Evolutionary conservation across 2,888 invertebrate species (phyloP), one percentile per base, ranked within the genome.

Genomic region (Pollenia labialis): DNA sequence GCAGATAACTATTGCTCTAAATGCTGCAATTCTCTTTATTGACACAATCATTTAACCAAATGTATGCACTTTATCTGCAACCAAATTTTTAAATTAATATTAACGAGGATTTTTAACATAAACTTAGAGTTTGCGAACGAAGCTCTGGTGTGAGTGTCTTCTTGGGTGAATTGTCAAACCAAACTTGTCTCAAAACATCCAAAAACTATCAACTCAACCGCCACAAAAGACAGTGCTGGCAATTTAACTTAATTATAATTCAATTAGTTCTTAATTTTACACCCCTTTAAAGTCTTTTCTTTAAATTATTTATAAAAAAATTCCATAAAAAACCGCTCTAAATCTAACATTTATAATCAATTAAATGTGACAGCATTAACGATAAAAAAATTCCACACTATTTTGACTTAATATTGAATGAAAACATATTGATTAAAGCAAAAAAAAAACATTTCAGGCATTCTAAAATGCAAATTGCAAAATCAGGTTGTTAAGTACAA

Each of bases 391-490:
- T 48, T 48, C 11, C 12, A 46, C n/a, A 50, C n/a, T 18, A 14
- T 23, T 56, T 54, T 54, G 1, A 54, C 10, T n/a, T 2, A 50
- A 50, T 12, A 50, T 32, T 32, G 32, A 32, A 32, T 32, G 14
- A 50, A 50, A 50, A 50, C 40, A 32, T 40, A 40, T 74, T 60
- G 12, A 48, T 48, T 32, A 40, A 62, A 74, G 48, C 32, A 40
- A 16, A 72, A 56, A 23, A 46, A 32, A n/a, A 4, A 56, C 10
- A 56, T 56, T 18, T 18, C 23, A 62, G n/a, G 16, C 80, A 81
- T 81, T 54, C 71, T 46, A 71, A 81, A 81, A 81, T 81, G 80
- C 56, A 81, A 81, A 75, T 81, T 82, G 52, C 40, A 68, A 75
- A 75, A 68, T 66, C 75, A 60, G 58, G 66, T 74, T 68, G 81